Evolutionary conservation across 2,113 vertebrate species (phyloP).

Genomic region (Brienomyrus longianalis): DNA sequence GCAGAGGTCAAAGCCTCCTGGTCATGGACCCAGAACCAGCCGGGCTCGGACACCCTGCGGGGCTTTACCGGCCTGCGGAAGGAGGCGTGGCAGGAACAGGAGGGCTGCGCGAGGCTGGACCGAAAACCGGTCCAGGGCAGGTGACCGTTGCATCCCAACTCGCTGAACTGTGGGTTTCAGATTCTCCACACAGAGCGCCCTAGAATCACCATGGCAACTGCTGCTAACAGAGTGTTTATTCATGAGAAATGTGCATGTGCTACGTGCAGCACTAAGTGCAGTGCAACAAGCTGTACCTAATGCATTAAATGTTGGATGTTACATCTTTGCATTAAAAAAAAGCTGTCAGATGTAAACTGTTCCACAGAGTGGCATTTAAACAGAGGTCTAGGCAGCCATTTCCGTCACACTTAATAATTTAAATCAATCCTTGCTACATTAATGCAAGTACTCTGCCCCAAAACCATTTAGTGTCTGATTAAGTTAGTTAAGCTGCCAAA

Average conservation of each 20-base stretch:
- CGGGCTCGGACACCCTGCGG: not conserved
- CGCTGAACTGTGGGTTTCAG: not conserved
- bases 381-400: conserved; percentile 2
- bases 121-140: not conserved
- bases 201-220: not conserved
- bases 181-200: not conserved
- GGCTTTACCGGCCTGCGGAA: not conserved
- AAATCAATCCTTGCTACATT: conserved; percentile 9
- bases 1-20: not conserved
- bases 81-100: not conserved
- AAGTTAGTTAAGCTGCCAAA: conserved; percentile 47
- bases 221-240: not conserved
- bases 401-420: not conserved
- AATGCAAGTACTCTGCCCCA: conserved; percentile 19
- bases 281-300: not conserved
- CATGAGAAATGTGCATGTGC: not conserved
- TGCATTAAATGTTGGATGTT: not conserved
- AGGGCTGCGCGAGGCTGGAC: not conserved
- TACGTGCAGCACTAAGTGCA: not conserved
- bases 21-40: not conserved
- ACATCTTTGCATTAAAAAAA: not conserved
- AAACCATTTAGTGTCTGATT: conserved; percentile 40
- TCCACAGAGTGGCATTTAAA: not conserved
- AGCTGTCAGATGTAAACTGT: not conserved
- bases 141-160: not conserved